phyloP scores from a whole-genome alignment of 1,140 invertebrate genomes.

The Sarcophaga peregrina region DNA sequence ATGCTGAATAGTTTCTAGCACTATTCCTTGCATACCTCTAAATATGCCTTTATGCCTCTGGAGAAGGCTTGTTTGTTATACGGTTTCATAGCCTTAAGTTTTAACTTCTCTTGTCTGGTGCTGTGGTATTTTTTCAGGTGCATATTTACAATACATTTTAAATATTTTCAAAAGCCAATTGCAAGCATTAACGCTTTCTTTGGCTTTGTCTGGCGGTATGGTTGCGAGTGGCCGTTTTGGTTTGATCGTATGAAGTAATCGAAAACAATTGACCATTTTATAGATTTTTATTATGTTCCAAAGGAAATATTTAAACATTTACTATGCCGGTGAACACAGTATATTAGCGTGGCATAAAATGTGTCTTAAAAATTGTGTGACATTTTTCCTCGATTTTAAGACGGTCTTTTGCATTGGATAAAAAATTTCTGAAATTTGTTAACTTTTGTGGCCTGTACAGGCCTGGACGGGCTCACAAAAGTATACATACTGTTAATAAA shows the following conservation, averaged over 20 bases:
- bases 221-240: no score
- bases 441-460: neutral
- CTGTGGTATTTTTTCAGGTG: neutral
- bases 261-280: slow-evolving; percentile 27
- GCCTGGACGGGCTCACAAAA: neutral
- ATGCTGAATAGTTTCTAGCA: no score
- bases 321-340: neutral
- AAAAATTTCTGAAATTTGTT: neutral
- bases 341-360: neutral
- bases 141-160: slow-evolving; percentile 7
- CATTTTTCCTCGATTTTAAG: no score
- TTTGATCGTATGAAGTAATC: slow-evolving; percentile 17
- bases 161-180: slow-evolving; percentile 17
- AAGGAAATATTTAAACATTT: slow-evolving; percentile 5
- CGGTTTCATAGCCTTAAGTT: no score
- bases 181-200: slow-evolving; percentile 13
- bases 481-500: no score
- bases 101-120: neutral
- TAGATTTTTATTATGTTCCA: slow-evolving; percentile 3
- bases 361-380: neutral
- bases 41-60: no score
- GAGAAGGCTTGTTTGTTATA: no score
- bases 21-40: no score
- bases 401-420: neutral
- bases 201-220: neutral